Base-by-base conservation (phyloP, 2,797 vertebrate species). In the Esox lucius region DNA sequence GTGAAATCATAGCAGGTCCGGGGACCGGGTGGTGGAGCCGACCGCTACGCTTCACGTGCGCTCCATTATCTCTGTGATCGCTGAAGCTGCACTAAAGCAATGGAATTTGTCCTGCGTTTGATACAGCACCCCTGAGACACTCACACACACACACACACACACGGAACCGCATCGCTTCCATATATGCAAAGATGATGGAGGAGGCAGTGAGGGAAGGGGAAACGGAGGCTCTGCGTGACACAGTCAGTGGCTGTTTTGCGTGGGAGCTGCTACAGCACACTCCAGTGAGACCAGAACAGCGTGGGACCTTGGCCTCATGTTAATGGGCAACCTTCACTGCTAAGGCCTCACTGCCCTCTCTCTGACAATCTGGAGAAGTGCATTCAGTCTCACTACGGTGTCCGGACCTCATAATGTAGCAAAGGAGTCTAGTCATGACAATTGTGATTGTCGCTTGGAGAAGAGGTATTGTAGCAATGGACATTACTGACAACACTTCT, bases 41-140 rank as follows among this genome's bases (percentile, higher is more conserved):
- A 61, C 75, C 42, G 49, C 11, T 24, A 24, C 3, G 35, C 56
- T 61, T 69, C 15, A 2, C 68, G 62, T 79, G 78, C 71, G 79
- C 68, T 73, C 87, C 77, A 83, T 89, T 87, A 88, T 90, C 75
- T 72, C 81, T 79, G 79, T 88, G 85, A 85, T 80, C 88, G 79
- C 74, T 76, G 62, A 71, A 85, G 84, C 81, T 74, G 76, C 75
- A 76, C 80, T 81, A 82, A 86, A 88, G 83, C 81, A 86, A 85
- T 80, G 80, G 73, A 80, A 81, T 81, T 74, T 76, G 66, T 75
- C 82, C 78, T 74, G 77, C 33, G 16, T 87, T 86, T 85, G 83
- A 83, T 84, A 77, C 80, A 83, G 73, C 79, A 73, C 76, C 72
- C 64, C n/a, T 53, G 83, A 76, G 81, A 80, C 28, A 1, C 59